Evolutionary conservation across 2,888 invertebrate species (phyloP).

Genomic region (Leucophenga maculata): DNA sequence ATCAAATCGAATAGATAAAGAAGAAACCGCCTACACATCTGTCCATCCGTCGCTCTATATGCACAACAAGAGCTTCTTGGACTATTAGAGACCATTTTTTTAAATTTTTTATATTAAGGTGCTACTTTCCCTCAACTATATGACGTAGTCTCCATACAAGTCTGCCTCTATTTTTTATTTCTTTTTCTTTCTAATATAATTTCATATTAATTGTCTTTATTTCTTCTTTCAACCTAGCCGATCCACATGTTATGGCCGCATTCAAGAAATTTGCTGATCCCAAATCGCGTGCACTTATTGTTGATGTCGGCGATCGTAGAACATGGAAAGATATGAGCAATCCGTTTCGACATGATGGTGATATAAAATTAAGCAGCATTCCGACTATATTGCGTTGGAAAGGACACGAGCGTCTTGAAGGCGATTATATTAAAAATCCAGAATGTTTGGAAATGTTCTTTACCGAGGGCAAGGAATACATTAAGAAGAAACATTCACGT

Average conservation of each 20-base stretch:
- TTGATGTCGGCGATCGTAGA: constrained; percentile 82
- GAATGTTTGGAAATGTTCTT: constrained; percentile 84
- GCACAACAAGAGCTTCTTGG: too few relatives aligned
- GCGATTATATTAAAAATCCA: constrained; percentile 80
- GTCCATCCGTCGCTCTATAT: too few relatives aligned
- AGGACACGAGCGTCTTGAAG: constrained; percentile 81
- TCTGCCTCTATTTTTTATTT: too few relatives aligned
- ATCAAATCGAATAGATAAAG: too few relatives aligned
- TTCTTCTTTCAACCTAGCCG: neutral
- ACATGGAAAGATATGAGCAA: constrained; percentile 84
- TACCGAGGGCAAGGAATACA: constrained; percentile 76
- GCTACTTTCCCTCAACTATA: too few relatives aligned
- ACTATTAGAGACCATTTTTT: too few relatives aligned
- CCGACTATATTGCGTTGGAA: constrained; percentile 75
- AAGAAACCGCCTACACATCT: too few relatives aligned
- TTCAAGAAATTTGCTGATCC: constrained; percentile 74
- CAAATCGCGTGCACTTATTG: constrained; percentile 78
- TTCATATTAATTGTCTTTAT: too few relatives aligned
- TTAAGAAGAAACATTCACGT: neutral
- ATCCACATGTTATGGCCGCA: constrained; percentile 71
- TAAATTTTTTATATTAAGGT: too few relatives aligned
- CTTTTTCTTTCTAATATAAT: too few relatives aligned
- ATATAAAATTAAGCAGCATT: constrained; percentile 80
- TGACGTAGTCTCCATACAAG: too few relatives aligned
- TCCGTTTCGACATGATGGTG: constrained; percentile 82